A percentile compares a stretch with the other conserved stretches of the same genome.
Conservation (phyloP, 2,888 invertebrate genomes). For the Drosophila paramelanica region DNA sequence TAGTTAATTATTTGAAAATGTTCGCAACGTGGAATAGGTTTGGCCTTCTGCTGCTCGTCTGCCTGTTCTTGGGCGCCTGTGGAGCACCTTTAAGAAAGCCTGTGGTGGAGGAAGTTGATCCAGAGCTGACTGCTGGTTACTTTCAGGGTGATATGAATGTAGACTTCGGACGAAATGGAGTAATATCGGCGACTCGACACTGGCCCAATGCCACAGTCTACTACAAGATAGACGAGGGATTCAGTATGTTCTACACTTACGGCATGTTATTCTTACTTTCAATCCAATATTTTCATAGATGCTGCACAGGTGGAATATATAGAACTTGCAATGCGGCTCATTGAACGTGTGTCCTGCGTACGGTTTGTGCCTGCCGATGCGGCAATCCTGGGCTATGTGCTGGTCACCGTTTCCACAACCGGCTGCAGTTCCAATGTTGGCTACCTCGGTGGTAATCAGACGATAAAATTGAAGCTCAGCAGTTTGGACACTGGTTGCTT, state of each 20-base stretch:
- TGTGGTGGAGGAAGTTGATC: constrained; percentile 85
- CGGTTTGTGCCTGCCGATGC: constrained; percentile 87
- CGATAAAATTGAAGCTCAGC: constrained; percentile 64
- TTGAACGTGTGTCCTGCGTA: constrained; percentile 90
- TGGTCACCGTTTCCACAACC: constrained; percentile 64
- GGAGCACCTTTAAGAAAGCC: constrained; percentile 15
- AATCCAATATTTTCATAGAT: constrained; percentile 40
- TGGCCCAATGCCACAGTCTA: constrained; percentile 89
- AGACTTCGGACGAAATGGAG: constrained; percentile 87
- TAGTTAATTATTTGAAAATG: constrained; percentile 60
- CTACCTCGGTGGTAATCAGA: constrained; percentile 84
- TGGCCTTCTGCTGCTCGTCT: constrained; percentile 11
- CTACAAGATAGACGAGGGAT: constrained; percentile 84
- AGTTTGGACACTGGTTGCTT: constrained; percentile 77
- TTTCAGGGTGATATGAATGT: constrained; percentile 91
- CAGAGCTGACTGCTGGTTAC: constrained; percentile 90
- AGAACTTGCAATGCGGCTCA: constrained; percentile 88
- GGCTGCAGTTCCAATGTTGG: constrained; percentile 93
- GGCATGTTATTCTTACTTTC: background rate
- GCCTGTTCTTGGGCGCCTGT: constrained; percentile 3
- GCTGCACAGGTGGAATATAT: constrained; percentile 87
- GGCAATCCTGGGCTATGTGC: constrained; percentile 50
- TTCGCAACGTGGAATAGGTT: constrained; percentile 19
- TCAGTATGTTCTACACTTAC: constrained; percentile 43
- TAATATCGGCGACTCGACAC: constrained; percentile 85